Evolutionary conservation across 2,888 invertebrate genomes (phyloP), one percentile per base, ranked within the genome.

Genomic region (Drosophila quinaria): DNA sequence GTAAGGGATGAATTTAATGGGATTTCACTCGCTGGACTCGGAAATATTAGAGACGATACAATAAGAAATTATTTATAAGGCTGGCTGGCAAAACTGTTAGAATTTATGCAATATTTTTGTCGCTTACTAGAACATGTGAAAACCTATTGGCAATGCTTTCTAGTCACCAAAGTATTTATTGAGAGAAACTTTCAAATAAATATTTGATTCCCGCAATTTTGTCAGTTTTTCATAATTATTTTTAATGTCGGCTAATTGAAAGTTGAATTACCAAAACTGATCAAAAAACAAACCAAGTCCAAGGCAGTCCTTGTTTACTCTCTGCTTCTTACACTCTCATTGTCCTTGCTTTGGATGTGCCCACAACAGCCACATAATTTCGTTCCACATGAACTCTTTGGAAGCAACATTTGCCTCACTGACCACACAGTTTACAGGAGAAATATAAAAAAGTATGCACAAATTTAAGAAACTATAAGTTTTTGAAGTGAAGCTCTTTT

Each of bases 381-480:
- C 55, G 52, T 89, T 89, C 67, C 81, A 84, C 73, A 72, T 78
- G 84, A 84, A 87, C 79, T 89, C 65, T 69, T 70, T 29, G 42
- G 54, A 65, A 81, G 70, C 66, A 81, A 74, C 80, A 66, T 75
- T 81, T 78, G 88, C 90, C 86, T 81, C 70, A 66, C 75, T 89
- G 90, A 89, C 88, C 84, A 76, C 86, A 79, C 66, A 76, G 88
- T 72, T 76, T 67, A 70, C 69, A 55, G 46, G 58, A 59, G 35
- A 1, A 69, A 37, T 51, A 54, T 25, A 46, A 52, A 35, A 49
- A 33, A 54, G 44, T 22, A 11, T 17, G 46, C 44, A 60, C 58
- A 72, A 31, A 49, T 17, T 29, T 9, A 60, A 31, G 55, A 50
- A 78, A 61, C 64, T 74, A 22, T 46, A 74, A 87, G 85, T 78